Evolutionary conservation across 2,797 vertebrate genomes (phyloP).

Genomic region (Oryzias dopingdopingensis): DNA sequence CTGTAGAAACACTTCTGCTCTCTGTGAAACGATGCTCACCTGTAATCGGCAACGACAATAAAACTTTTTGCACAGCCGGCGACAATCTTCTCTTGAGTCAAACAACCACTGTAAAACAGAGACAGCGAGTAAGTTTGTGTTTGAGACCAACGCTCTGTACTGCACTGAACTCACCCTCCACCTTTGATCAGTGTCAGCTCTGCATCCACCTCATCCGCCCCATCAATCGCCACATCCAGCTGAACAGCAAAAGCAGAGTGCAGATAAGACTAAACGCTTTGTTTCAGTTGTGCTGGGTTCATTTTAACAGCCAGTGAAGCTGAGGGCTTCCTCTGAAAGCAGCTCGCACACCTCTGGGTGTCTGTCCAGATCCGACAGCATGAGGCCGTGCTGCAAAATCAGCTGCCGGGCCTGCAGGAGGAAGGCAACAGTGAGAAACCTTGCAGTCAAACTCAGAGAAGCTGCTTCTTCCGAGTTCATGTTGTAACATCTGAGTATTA

Average conservation of each 20-base stretch:
- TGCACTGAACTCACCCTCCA: slow-evolving; percentile 86
- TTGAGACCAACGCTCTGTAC: rapidly evolving
- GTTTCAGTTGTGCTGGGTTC: neutral
- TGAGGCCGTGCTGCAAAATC: slow-evolving; percentile 89
- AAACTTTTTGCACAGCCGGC: slow-evolving; percentile 93
- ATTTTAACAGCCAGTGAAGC: no score
- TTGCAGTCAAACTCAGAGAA: no score
- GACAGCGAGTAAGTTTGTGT: neutral
- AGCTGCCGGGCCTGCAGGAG: slow-evolving; percentile 89
- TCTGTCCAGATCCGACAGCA: slow-evolving; percentile 90
- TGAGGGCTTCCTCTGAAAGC: neutral
- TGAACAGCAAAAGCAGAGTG: slow-evolving; percentile 42
- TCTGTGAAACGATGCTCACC: slow-evolving; percentile 69
- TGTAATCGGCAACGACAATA: slow-evolving; percentile 93
- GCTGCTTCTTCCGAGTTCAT: neutral
- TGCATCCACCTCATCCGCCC: slow-evolving; percentile 94
- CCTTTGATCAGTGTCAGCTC: slow-evolving; percentile 95
- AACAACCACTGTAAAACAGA: slow-evolving; percentile 82
- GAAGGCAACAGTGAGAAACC: neutral
- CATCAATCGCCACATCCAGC: slow-evolving; percentile 96
- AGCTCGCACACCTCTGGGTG: slow-evolving; percentile 86
- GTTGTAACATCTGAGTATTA: no score
- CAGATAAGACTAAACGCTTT: neutral
- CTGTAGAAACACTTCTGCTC: neutral
- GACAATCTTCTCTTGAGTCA: slow-evolving; percentile 97